A percentile compares a stretch with the other conserved stretches of the same genome.
phyloP scores from a whole-genome alignment of 64 coral and sea anemone genomes.

The Montipora capricornis region DNA sequence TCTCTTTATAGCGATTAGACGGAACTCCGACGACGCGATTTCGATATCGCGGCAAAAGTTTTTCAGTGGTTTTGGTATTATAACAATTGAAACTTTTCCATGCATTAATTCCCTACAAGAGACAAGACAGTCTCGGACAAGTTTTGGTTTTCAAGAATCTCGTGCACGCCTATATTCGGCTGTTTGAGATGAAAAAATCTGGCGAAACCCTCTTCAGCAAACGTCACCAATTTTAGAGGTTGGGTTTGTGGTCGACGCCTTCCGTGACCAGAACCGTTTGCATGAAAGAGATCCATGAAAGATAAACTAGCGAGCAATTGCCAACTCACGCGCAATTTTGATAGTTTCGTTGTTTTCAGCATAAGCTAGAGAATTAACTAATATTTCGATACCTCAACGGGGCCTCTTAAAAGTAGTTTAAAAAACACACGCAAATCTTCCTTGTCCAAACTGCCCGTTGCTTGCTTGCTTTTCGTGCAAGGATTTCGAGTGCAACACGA shows the following conservation, averaged over 20 bases:
- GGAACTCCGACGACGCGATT: neutral
- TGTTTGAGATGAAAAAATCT: neutral
- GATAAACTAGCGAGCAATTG: constrained; percentile 20
- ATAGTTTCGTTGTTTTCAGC: neutral
- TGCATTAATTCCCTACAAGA: neutral
- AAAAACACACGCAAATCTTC: neutral
- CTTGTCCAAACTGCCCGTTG: neutral
- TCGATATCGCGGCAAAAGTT: neutral
- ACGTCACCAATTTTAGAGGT: neutral
- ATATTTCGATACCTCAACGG: neutral
- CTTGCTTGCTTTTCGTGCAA: neutral
- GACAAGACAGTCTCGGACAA: neutral
- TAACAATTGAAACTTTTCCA: neutral
- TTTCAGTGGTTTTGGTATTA: too few relatives aligned
- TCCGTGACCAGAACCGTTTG: constrained; percentile 8
- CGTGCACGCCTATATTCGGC: neutral
- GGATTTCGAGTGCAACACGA: neutral
- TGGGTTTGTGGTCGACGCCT: neutral
- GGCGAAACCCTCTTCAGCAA: neutral
- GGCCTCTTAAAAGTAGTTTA: neutral
- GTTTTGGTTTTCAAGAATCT: neutral
- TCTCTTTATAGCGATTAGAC: constrained; percentile 13
- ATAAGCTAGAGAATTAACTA: neutral
- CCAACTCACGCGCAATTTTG: neutral
- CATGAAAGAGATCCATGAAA: neutral